Evolutionary conservation across 1,140 invertebrate genomes (phyloP).

Genomic region (Calliopsis andreniformis): DNA sequence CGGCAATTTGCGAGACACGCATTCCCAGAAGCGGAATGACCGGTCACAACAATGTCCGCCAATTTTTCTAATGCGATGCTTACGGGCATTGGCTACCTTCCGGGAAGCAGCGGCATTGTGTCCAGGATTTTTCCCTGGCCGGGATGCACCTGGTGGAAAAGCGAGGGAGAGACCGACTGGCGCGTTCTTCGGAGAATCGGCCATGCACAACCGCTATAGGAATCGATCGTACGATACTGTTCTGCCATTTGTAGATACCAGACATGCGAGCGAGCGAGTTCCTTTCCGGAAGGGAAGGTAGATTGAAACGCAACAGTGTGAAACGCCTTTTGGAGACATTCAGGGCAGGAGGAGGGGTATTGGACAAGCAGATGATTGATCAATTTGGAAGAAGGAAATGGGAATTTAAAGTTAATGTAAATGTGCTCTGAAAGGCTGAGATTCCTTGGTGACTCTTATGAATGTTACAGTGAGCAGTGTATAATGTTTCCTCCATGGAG

Average conservation of each 20-base stretch:
- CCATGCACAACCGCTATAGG: slow-evolving; percentile 43
- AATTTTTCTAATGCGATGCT: slow-evolving; percentile 71
- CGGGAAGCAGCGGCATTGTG: slow-evolving; percentile 70
- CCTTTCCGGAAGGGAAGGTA: slow-evolving; percentile 28
- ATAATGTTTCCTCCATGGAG: no score
- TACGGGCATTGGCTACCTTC: slow-evolving; percentile 68
- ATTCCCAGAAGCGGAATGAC: slow-evolving; percentile 69
- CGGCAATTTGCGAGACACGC: slow-evolving; percentile 67
- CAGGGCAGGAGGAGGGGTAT: neutral
- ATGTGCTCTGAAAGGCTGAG: no score
- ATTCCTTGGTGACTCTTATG: no score
- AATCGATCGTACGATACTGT: slow-evolving; percentile 53
- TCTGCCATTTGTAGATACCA: slow-evolving; percentile 52
- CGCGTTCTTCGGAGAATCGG: slow-evolving; percentile 41
- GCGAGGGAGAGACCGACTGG: slow-evolving; percentile 42
- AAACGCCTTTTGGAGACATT: slow-evolving; percentile 35
- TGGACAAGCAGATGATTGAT: neutral
- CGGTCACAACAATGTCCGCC: slow-evolving; percentile 67
- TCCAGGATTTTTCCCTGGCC: slow-evolving; percentile 58
- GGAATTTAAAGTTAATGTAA: no score
- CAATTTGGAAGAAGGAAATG: neutral
- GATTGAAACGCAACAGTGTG: slow-evolving; percentile 27
- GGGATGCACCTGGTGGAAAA: slow-evolving; percentile 50
- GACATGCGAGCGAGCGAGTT: slow-evolving; percentile 17
- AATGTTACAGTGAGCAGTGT: no score